phyloP scores from a whole-genome alignment of 2,888 invertebrate species.

The Chirona hameri region DNA sequence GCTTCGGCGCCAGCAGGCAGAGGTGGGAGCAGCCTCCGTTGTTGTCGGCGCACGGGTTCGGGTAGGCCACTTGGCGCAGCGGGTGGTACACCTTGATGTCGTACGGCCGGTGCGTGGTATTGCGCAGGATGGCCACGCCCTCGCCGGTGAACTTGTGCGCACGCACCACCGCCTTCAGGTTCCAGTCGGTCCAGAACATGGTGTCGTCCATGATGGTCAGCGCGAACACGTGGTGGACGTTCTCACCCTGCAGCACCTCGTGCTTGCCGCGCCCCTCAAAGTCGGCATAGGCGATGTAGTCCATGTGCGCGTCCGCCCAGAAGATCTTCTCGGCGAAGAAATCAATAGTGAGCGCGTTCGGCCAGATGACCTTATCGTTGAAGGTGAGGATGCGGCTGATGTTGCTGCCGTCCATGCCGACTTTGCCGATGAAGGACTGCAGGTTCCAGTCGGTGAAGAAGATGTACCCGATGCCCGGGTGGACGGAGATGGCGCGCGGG shows the following conservation, averaged over 20 bases:
- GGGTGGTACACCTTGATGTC: conserved; percentile 83
- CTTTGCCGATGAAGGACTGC: conserved; percentile 91
- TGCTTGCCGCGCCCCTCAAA: conserved; percentile 85
- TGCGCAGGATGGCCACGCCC: conserved; percentile 68
- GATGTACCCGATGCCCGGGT: conserved; percentile 87
- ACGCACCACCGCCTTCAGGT: conserved; percentile 81
- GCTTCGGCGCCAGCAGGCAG: conserved; percentile 81
- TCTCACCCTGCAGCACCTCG: conserved; percentile 67
- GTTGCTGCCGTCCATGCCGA: conserved; percentile 95
- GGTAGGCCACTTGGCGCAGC: conserved; percentile 74
- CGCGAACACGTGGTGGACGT: conserved; percentile 94
- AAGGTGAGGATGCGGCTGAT: conserved; percentile 85
- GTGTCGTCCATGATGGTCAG: conserved; percentile 90
- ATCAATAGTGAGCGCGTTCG: conserved; percentile 94
- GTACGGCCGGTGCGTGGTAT: conserved; percentile 91
- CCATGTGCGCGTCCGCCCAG: conserved; percentile 97
- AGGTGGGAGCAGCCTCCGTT: conserved; percentile 96
- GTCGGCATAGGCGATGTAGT: conserved; percentile 93
- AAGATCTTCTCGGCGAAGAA: conserved; percentile 92
- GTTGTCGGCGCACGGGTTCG: conserved; percentile 84
- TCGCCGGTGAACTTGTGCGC: conserved; percentile 83
- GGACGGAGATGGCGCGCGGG: conserved; percentile 89
- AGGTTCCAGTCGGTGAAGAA: conserved; percentile 96
- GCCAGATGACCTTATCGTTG: conserved; percentile 90
- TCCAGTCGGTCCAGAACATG: conserved; percentile 97